Evolutionary conservation across 2,113 vertebrate species (phyloP), one percentile per base, ranked within the genome.

Genomic region (Neogobius melanostomus): DNA sequence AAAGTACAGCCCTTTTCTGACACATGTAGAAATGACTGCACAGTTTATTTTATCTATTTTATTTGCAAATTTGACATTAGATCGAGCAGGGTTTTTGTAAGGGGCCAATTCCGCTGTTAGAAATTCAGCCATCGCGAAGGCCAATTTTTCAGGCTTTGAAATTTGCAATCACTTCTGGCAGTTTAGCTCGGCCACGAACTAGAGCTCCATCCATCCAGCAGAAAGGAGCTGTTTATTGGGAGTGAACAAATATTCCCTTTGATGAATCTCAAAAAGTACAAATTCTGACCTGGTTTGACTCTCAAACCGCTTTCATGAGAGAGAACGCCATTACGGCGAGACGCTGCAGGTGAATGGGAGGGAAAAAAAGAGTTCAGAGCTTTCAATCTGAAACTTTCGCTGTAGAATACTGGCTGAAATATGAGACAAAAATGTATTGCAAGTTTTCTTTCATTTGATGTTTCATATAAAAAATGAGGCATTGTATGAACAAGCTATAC

Each of bases 171-270:
- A 59, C 0, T 47, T 28, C 28, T 56, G 48, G 51, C 48, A 52
- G 21, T 5, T 16, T 1, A 36, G 52, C 49, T 16, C 42, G 42
- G 8, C 14, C 45, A 8, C 56, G 43, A 12, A 56, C 28, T 0
- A 3, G 53, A 10, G 8, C 53, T n/a, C 17, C 15, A 5, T 63
- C 15, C 15, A 7, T 63, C 12, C 44, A n/a, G 6, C 3, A 75
- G 48, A 6, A 1, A 42, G 64, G 42, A 77, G 75, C n/a, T 8
- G 0, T 17, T 54, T 68, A 6, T 73, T 59, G 6, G 51, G 11
- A 36, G 28, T 43, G n/a, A 3, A 12, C 60, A 65, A 11, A 68
- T 71, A 79, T 72, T 73, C 52, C 53, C 17, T 82, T 68, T 81
- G 78, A 79, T 63, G 53, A 46, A 45, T 15, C 68, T 63, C 42